phyloP scores from a whole-genome alignment of 2,113 vertebrate species.

The Mastomys natalensis region DNA sequence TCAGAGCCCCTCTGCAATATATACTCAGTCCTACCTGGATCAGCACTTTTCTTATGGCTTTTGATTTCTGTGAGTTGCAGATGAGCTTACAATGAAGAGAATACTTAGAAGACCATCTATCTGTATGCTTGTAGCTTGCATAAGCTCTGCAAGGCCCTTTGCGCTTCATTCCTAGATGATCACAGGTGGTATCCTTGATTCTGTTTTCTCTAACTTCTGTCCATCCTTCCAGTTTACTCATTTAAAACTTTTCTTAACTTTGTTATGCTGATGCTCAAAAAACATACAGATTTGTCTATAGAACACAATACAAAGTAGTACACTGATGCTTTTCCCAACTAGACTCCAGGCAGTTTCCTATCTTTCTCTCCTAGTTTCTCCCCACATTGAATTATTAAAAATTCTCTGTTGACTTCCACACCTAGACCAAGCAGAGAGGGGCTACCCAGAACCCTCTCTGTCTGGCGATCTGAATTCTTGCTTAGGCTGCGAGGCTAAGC shows the following conservation, averaged over 20 bases:
- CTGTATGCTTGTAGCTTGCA: not conserved
- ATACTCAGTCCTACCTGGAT: not conserved
- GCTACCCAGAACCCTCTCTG: no score
- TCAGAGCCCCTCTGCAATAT: not conserved
- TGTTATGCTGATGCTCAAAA: not conserved
- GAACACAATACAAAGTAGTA: not conserved
- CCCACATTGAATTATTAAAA: not conserved
- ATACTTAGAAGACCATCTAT: not conserved
- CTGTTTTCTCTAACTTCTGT: not conserved
- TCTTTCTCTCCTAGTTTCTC: not conserved
- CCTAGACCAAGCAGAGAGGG: no score
- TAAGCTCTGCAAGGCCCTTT: not conserved
- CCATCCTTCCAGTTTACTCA: not conserved
- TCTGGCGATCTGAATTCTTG: no score
- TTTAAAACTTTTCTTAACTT: not conserved
- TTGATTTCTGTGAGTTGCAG: not conserved
- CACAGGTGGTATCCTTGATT: not conserved
- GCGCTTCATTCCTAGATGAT: no score
- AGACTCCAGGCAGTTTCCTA: not conserved
- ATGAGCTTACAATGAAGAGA: not conserved
- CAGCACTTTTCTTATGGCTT: not conserved
- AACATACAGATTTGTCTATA: not conserved
- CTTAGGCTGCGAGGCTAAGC: no score
- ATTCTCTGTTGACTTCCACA: no score
- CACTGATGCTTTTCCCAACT: not conserved